Percentiles rank a stretch among this genome's conserved stretches.
Conservation (phyloP, 1,140 invertebrate species). For the Berghia stephanieae region DNA sequence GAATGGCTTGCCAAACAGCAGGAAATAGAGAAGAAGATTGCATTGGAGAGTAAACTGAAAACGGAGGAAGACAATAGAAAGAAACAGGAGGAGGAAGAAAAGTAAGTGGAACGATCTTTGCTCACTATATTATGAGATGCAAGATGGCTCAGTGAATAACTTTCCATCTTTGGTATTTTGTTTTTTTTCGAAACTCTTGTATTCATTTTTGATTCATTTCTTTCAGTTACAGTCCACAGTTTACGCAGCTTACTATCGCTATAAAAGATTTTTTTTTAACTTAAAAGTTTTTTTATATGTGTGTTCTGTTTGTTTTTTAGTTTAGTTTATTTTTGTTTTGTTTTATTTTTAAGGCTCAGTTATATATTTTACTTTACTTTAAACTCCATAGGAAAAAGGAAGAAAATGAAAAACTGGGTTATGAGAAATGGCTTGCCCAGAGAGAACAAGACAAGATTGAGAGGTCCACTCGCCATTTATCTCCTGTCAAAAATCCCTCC, state of each 20-base stretch:
- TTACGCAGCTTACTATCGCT: neutral
- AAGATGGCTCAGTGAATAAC: neutral
- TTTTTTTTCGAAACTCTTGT: no score
- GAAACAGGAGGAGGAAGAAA: slow-evolving; percentile 24
- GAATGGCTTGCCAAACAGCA: slow-evolving; percentile 23
- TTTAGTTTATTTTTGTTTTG: neutral
- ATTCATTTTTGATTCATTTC: no score
- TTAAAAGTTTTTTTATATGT: neutral
- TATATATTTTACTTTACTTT: slow-evolving; percentile 6
- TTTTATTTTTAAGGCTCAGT: neutral
- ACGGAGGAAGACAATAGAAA: neutral
- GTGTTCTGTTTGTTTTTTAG: neutral
- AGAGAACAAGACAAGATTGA: slow-evolving; percentile 45
- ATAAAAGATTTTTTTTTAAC: neutral
- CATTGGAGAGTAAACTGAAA: slow-evolving; percentile 20
- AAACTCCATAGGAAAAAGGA: slow-evolving; percentile 40
- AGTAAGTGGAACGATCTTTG: no score
- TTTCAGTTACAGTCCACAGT: neutral
- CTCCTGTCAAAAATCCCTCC: neutral
- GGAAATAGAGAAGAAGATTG: slow-evolving; percentile 22
- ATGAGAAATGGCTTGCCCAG: slow-evolving; percentile 48
- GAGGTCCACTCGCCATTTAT: slow-evolving; percentile 27
- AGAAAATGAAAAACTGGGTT: slow-evolving; percentile 44
- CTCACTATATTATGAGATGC: neutral
- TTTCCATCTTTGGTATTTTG: neutral